These are phyloP conservation scores for Ommatoiulus sabulosus DNA, from an alignment of 2,888 invertebrate genomes.

Conservation along the genomic window DNA sequence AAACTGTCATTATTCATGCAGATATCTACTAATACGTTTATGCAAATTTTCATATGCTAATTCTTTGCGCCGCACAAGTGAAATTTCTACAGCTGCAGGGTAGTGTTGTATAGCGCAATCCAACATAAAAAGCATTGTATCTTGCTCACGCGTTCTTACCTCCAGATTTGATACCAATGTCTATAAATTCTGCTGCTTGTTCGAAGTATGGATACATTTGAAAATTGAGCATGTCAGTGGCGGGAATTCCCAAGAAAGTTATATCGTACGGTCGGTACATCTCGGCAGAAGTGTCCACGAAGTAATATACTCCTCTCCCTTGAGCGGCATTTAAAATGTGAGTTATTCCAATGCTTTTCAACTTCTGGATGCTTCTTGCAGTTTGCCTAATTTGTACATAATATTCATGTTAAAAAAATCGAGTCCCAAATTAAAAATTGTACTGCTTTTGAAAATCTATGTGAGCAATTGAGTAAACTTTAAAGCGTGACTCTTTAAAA, in stretches of 20 bases:
- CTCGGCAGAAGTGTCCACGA: slow-evolving; percentile 66
- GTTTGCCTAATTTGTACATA: slow-evolving; percentile 66
- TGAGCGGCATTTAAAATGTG: slow-evolving; percentile 70
- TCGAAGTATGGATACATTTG: slow-evolving; percentile 68
- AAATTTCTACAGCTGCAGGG: too few species aligned
- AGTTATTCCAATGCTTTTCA: slow-evolving; percentile 68
- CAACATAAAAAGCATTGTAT: too few species aligned
- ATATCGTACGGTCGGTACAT: slow-evolving; percentile 66
- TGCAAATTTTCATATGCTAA: too few species aligned
- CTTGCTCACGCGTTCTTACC: slow-evolving; percentile 63
- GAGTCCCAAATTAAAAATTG: too few species aligned
- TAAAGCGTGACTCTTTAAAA: too few species aligned
- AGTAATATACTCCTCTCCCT: slow-evolving; percentile 66
- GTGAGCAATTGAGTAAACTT: too few species aligned
- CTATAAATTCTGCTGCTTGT: slow-evolving; percentile 69
- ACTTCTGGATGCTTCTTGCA: slow-evolving; percentile 66
- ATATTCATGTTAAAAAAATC: too few species aligned
- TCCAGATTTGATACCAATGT: slow-evolving; percentile 65
- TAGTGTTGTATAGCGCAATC: neutral
- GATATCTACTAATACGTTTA: too few species aligned
- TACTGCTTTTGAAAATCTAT: too few species aligned
- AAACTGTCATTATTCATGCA: too few species aligned
- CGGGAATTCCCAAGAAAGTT: slow-evolving; percentile 68
- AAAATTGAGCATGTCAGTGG: slow-evolving; percentile 68
- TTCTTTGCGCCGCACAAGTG: too few species aligned